Base-by-base conservation (phyloP, 2,113 vertebrate species). In the Sturnus vulgaris region DNA sequence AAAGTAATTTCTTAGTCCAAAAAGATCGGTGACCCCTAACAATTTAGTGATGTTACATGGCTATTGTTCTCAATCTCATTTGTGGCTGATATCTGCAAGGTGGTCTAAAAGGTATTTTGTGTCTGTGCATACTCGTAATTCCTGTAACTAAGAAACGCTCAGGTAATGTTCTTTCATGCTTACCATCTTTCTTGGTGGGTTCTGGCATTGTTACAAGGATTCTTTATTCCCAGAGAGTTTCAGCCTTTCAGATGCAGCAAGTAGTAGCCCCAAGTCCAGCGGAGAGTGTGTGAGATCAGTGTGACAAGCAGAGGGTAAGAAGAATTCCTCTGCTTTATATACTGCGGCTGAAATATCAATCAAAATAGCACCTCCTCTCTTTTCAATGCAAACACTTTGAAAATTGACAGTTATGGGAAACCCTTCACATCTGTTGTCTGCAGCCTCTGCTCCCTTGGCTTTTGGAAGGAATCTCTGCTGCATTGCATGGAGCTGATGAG, bases 121-220 rank as follows among this genome's bases (percentile, higher is more conserved):
- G 31, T 27, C 31, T 25, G 27, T 33, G 31, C 0, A 0, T 16
- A 30, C 55, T 50, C 11, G 3, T 50, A 53, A 55, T 46, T 64
- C 46, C 30, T 31, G 39, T 33, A 73, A 76, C 86, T 86, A 91
- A 91, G 69, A 90, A 94, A 71, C 0, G 1, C 35, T 72, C 53
- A 33, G 8, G 49, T 84, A 88, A 37, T 64, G 40, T 56, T 83
- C 89, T 66, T 16, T 47, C 69, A 86, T 49, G 50, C 98, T 98
- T 98, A 98, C 98, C 98, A 70, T 98, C 97, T 87, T 98, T 98
- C 95, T 98, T 98, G 56, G 98, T 98, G 94, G 98, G 98, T 96
- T 98, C 98, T 78, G 98, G 98, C 98, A 98, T 98, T 97, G 80
- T 93, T 91, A 89, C 94, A 91, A 69, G 77, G 88, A 42, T 73